A percentile compares a stretch with the other conserved stretches of the same genome.
These are phyloP conservation scores for Ornithoptera alexandrae DNA, from an alignment of 2,888 invertebrate species.

Conservation along the genomic window DNA sequence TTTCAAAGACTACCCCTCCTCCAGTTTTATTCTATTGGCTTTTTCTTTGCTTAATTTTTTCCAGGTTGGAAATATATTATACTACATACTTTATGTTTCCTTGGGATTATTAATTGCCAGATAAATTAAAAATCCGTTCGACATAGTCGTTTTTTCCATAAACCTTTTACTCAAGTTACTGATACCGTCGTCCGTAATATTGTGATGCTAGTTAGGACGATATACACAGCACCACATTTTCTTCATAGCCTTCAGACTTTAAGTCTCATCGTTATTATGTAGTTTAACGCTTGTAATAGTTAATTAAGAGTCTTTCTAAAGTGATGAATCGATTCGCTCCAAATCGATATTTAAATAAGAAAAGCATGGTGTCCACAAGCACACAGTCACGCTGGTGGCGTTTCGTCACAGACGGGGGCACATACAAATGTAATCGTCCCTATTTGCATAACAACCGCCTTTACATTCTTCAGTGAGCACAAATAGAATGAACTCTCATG, in stretches of 20 bases:
- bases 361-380: constrained; percentile 23
- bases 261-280: background rate
- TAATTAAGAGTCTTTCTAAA: background rate
- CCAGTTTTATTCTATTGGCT: too few relatives aligned
- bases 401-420: constrained; percentile 34
- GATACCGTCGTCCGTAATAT: too few relatives aligned
- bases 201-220: background rate
- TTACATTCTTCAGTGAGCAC: constrained; percentile 35
- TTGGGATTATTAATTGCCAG: too few relatives aligned
- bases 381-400: constrained; percentile 26
- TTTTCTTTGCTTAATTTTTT: too few relatives aligned
- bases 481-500: constrained; percentile 20
- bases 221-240: too few relatives aligned
- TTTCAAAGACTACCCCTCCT: too few relatives aligned
- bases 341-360: background rate
- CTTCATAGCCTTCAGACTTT: too few relatives aligned
- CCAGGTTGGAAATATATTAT: too few relatives aligned
- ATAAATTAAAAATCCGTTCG: too few relatives aligned
- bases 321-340: background rate
- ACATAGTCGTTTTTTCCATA: too few relatives aligned
- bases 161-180: too few relatives aligned
- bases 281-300: background rate
- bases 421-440: constrained; percentile 33
- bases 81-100: too few relatives aligned
- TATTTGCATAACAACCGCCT: constrained; percentile 54